Evolutionary conservation across 2,888 invertebrate genomes (phyloP), one percentile per base, ranked within the genome.

Genomic region (Thyatira batis): DNA sequence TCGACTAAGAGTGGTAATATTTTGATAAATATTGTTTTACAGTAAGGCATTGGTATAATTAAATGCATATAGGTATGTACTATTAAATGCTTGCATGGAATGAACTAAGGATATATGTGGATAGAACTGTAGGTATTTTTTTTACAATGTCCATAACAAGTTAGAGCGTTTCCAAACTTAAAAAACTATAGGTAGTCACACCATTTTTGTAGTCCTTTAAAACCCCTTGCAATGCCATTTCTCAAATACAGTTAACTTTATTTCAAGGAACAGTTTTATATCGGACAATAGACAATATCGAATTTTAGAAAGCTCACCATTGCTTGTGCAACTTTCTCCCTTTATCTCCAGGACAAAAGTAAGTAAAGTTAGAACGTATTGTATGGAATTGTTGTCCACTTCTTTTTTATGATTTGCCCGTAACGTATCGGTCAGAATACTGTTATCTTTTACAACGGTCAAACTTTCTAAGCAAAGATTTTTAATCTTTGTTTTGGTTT

Each of bases 281-380:
- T 78, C 73, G 69, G 66, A 77, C 82, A 79, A 76, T 72, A 65
- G 77, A 84, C 82, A 80, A 83, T 83, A 83, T 84, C 76, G 78
- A 79, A 86, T 84, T 82, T 85, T 89, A 88, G 87, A 89, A 89
- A 90, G 89, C 85, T 84, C 82, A 79, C 81, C 82, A 78, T 84
- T 61, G 65, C 63, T 80, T 90, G 89, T 75, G 82, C 87, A 90
- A 90, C 91, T 91, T 89, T 90, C 91, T 89, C 84, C 85, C 81
- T 90, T 88, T 88, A 86, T 89, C 80, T 80, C 63, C 58, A 71
- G 76, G 76, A 87, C 85, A 89, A 89, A 86, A 82, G 81, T 83
- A 82, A 79, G 74, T 78, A 78, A 82, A 81, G 76, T 83, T 83
- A 73, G 79, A 82, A 80, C 71, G 76, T 76, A 78, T 78, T 76